Evolutionary conservation across 2,888 invertebrate species (phyloP).

Genomic region (Agelastica alni): DNA sequence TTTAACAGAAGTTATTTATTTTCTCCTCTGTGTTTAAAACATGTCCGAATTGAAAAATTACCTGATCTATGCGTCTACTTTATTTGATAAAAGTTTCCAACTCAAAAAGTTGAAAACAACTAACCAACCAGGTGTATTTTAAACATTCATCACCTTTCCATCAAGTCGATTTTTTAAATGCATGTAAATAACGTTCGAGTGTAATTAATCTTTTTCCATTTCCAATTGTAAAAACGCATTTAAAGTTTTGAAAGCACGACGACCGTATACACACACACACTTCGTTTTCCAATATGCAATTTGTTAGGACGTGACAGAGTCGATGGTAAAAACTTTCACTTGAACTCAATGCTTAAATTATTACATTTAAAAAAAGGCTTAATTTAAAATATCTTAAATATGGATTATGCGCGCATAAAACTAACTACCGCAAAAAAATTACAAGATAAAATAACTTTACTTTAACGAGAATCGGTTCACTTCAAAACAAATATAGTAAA

Average conservation of each 20-base stretch:
- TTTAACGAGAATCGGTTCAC: too few species aligned
- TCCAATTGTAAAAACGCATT: conserved; percentile 13
- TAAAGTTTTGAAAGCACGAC: conserved; percentile 2
- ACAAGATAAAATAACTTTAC: too few species aligned
- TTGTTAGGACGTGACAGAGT: background rate
- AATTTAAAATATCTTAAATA: too few species aligned
- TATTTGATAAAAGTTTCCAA: background rate
- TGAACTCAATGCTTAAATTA: too few species aligned
- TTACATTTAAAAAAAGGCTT: too few species aligned
- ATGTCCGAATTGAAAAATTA: too few species aligned
- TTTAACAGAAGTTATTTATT: too few species aligned
- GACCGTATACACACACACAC: background rate
- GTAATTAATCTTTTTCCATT: conserved; percentile 15
- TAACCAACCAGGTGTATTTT: background rate
- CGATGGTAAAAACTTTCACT: background rate
- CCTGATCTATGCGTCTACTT: too few species aligned
- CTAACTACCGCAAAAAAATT: too few species aligned
- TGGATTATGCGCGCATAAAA: too few species aligned
- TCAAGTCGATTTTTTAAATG: conserved; percentile 11
- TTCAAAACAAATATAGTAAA: too few species aligned
- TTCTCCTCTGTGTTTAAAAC: too few species aligned
- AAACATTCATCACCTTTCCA: conserved; percentile 5
- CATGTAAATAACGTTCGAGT: conserved; percentile 9
- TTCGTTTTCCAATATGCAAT: conserved; percentile 1
- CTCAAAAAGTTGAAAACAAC: background rate